Conservation (phyloP, 2,113 vertebrate genomes). For the Nesoenas mayeri region DNA sequence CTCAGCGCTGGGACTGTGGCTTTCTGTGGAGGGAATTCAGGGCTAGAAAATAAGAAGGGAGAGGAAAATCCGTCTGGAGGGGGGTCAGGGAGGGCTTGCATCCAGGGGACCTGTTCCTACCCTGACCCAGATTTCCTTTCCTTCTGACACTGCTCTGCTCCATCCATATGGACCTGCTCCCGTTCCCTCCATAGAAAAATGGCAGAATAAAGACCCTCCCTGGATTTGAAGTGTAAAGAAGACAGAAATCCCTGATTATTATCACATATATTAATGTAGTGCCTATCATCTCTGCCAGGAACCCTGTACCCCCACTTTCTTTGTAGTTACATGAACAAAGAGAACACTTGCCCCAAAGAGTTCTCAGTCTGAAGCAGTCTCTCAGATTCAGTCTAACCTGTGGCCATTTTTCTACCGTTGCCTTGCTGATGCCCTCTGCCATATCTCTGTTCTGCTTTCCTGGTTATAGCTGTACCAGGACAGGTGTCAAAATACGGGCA, state of each 20-base stretch:
- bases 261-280: neutral
- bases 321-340: neutral
- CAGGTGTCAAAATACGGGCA: neutral
- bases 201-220: neutral
- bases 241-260: neutral
- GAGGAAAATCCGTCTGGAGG: neutral
- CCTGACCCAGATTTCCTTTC: neutral
- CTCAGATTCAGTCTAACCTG: neutral
- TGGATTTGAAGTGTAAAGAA: neutral
- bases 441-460: neutral
- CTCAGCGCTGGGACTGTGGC: neutral
- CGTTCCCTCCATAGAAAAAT: neutral
- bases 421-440: neutral
- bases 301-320: neutral
- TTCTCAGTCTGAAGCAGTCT: neutral
- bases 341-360: neutral
- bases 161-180: neutral
- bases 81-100: neutral
- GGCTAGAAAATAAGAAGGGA: neutral
- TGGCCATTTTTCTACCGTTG: conserved; percentile 17
- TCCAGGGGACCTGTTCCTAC: neutral
- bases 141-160: neutral
- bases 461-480: neutral
- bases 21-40: neutral
- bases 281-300: neutral